phyloP scores from a whole-genome alignment of 2,797 vertebrate genomes.

The Ceyx erithaca region DNA sequence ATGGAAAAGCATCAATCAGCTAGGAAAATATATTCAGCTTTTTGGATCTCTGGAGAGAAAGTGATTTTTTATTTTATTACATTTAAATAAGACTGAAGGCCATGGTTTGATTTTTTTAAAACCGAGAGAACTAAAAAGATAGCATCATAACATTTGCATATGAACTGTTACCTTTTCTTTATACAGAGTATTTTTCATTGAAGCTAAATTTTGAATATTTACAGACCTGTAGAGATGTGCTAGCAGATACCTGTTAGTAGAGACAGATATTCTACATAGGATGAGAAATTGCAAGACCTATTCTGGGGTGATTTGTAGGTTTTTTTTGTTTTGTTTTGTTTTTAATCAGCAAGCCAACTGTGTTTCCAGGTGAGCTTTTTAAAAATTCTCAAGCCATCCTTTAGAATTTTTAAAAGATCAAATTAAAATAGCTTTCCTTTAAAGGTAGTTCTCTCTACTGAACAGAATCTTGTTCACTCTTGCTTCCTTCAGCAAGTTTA shows the following conservation, averaged over 20 bases:
- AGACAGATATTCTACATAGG: neutral
- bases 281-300: constrained; percentile 16
- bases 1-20: constrained; percentile 83
- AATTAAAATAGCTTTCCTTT: constrained; percentile 2
- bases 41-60: constrained; percentile 67
- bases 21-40: constrained; percentile 76
- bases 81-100: constrained; percentile 75
- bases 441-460: neutral
- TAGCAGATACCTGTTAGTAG: neutral
- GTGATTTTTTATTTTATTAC: constrained; percentile 56
- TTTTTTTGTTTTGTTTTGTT: constrained; percentile 15
- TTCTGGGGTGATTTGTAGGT: neutral
- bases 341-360: neutral
- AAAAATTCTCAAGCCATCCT: neutral
- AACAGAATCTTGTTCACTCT: neutral
- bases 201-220: constrained; percentile 54
- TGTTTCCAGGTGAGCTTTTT: neutral
- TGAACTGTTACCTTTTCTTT: constrained; percentile 32
- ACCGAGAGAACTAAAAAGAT: constrained; percentile 55
- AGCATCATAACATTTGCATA: constrained; percentile 53
- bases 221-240: neutral
- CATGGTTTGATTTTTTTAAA: constrained; percentile 36
- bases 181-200: constrained; percentile 43
- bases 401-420: neutral
- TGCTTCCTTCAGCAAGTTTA: neutral